phyloP scores from a whole-genome alignment of 2,113 vertebrate genomes.

The Nothocercus nigrocapillus region DNA sequence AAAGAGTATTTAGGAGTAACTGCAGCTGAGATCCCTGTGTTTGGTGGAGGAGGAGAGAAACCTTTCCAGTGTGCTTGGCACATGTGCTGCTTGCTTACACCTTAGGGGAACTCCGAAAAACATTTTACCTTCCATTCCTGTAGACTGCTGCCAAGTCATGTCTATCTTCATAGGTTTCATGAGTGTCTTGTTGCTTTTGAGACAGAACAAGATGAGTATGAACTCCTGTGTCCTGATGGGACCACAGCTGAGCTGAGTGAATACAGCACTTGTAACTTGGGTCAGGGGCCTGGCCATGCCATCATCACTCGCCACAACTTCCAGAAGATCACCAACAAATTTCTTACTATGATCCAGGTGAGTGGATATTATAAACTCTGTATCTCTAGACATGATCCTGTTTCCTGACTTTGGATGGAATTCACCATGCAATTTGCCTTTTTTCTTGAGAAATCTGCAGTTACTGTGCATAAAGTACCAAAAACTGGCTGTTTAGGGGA shows the following conservation, averaged over 20 bases:
- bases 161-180: not conserved
- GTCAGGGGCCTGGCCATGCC: constrained; percentile 83
- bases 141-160: not conserved
- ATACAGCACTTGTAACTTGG: constrained; percentile 84
- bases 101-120: not conserved
- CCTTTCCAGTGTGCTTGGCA: not conserved
- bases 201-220: constrained; percentile 76
- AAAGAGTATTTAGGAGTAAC: not conserved
- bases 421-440: not conserved
- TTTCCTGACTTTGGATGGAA: not conserved
- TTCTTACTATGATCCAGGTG: constrained; percentile 82
- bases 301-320: constrained; percentile 82
- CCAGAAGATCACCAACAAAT: constrained; percentile 83
- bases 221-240: constrained; percentile 85
- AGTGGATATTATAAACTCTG: not conserved
- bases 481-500: not conserved
- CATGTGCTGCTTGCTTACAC: not conserved
- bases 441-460: not conserved
- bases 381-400: not conserved
- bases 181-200: constrained; percentile 66
- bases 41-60: not conserved
- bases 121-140: not conserved
- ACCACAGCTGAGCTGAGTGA: constrained; percentile 80
- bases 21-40: not conserved
- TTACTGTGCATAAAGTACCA: not conserved